Conservation (phyloP, 2,888 invertebrate species). For the Meta bourneti region DNA sequence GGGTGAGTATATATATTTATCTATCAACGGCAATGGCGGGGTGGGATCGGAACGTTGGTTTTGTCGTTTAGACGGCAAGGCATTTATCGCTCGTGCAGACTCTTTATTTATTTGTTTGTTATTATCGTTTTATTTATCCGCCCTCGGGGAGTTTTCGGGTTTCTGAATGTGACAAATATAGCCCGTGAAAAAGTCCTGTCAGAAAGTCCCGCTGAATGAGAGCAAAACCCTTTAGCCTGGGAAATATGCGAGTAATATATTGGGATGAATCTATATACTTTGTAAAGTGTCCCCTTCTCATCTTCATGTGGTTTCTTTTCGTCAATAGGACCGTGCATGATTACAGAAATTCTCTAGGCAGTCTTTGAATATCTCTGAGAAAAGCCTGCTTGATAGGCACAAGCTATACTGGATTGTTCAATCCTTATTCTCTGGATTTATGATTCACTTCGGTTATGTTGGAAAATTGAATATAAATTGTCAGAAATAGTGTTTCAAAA, state of each 20-base stretch:
- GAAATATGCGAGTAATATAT: neutral
- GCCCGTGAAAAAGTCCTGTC: slow-evolving; percentile 17
- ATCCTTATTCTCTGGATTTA: too few relatives aligned
- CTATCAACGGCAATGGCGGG: slow-evolving; percentile 38
- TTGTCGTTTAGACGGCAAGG: slow-evolving; percentile 20
- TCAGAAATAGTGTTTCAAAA: too few relatives aligned
- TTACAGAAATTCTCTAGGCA: neutral
- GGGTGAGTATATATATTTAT: slow-evolving; percentile 57
- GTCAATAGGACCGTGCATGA: neutral
- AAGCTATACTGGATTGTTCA: too few relatives aligned
- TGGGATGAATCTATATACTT: too few relatives aligned
- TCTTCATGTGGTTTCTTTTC: too few relatives aligned
- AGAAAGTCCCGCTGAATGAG: neutral
- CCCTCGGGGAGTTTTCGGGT: slow-evolving; percentile 26
- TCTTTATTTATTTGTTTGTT: neutral
- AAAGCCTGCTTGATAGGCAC: neutral
- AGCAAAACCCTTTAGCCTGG: too few relatives aligned
- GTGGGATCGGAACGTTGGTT: slow-evolving; percentile 29
- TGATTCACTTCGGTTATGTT: too few relatives aligned
- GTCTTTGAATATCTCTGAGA: neutral
- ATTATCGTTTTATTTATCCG: slow-evolving; percentile 5
- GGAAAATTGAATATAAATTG: too few relatives aligned
- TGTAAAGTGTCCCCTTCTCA: too few relatives aligned
- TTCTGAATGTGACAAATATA: slow-evolving; percentile 59
- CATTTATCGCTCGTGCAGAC: slow-evolving; percentile 21